A percentile compares a stretch with the other conserved stretches of the same genome.
Conservation (phyloP, 2,888 invertebrate genomes). For the Platycheirus albimanus region DNA sequence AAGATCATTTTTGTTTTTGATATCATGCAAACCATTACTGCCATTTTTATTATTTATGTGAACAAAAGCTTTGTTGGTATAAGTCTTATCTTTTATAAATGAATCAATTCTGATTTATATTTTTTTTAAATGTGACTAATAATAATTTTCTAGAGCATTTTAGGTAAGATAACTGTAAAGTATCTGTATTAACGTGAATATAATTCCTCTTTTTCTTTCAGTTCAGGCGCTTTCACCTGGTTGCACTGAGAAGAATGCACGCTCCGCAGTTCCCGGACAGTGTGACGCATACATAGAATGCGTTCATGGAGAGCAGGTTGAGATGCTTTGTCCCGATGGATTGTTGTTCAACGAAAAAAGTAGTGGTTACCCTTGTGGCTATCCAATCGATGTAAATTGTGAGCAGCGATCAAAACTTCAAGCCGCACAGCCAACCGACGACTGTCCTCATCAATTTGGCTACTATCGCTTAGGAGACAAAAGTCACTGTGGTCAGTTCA, state of each 20-base stretch:
- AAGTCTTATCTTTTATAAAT: background rate
- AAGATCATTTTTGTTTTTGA: too few relatives aligned
- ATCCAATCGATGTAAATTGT: constrained; percentile 92
- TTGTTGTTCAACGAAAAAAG: constrained; percentile 90
- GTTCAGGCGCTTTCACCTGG: constrained; percentile 75
- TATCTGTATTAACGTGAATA: constrained; percentile 67
- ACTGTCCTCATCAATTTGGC: constrained; percentile 93
- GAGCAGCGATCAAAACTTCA: constrained; percentile 86
- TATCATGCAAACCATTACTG: too few relatives aligned
- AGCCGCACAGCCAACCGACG: constrained; percentile 85
- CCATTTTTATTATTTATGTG: too few relatives aligned
- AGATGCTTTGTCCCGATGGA: constrained; percentile 92
- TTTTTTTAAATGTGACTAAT: constrained; percentile 22
- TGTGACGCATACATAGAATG: constrained; percentile 91
- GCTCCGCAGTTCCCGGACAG: constrained; percentile 87
- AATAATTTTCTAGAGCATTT: constrained; percentile 47
- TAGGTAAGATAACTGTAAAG: constrained; percentile 61
- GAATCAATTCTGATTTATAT: background rate
- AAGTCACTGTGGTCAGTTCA: constrained; percentile 89
- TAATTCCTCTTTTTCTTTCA: constrained; percentile 62
- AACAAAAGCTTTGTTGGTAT: too few relatives aligned
- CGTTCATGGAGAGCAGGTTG: constrained; percentile 88
- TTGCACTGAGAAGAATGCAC: constrained; percentile 88
- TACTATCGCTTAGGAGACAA: constrained; percentile 89
- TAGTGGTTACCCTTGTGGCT: constrained; percentile 90